These are phyloP conservation scores for Chaetogeoica ovagalla DNA, from an alignment of 2,888 invertebrate species.

Conservation along the genomic window DNA sequence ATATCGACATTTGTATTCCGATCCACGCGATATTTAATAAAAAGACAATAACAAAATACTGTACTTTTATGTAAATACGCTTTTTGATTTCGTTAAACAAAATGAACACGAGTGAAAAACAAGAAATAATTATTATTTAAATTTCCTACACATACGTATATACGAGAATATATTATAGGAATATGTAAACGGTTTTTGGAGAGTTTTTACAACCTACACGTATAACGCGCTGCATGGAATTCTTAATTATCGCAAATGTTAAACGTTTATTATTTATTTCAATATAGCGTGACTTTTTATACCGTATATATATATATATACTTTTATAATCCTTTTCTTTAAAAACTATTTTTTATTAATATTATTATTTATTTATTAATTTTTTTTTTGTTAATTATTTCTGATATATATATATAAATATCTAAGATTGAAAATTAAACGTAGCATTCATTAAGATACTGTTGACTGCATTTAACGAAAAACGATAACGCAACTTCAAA, in stretches of 20 bases:
- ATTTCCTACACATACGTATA: constrained; percentile 7
- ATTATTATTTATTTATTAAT: too few relatives aligned
- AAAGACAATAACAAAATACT: not conserved
- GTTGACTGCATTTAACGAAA: too few relatives aligned
- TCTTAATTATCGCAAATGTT: constrained; percentile 24
- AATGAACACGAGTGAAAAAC: constrained; percentile 15
- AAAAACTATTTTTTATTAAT: too few relatives aligned
- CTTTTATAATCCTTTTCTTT: too few relatives aligned
- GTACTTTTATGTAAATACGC: constrained; percentile 23
- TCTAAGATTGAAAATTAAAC: too few relatives aligned
- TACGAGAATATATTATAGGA: not conserved
- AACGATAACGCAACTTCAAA: too few relatives aligned
- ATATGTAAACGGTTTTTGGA: constrained; percentile 31
- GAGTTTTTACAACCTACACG: constrained; percentile 15
- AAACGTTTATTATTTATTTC: constrained; percentile 32
- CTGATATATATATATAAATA: too few relatives aligned
- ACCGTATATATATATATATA: too few relatives aligned
- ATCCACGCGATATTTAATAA: constrained; percentile 4
- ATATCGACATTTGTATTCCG: constrained; percentile 19
- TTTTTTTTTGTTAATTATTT: too few relatives aligned
- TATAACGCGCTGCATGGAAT: not conserved
- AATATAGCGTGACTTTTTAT: not conserved
- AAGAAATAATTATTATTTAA: constrained; percentile 23
- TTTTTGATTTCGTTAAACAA: constrained; percentile 25
- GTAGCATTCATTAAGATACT: too few relatives aligned